phyloP scores from a whole-genome alignment of 1,140 invertebrate genomes.

The Aphaenogaster rudis region DNA sequence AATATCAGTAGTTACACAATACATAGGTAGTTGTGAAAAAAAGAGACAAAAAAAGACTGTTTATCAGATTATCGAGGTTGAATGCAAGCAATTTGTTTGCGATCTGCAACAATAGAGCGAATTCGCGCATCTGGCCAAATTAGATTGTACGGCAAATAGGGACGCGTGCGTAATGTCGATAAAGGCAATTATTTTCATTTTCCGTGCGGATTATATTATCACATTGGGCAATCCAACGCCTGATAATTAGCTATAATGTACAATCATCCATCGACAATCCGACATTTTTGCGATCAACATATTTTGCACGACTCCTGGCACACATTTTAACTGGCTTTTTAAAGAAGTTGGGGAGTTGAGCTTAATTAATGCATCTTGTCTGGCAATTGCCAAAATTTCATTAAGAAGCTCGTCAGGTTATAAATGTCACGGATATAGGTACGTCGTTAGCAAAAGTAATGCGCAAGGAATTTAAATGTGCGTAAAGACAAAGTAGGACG shows the following conservation, averaged over 20 bases:
- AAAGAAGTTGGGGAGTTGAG: conserved; percentile 10
- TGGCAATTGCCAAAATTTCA: conserved; percentile 19
- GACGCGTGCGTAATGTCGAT: conserved; percentile 51
- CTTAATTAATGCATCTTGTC: conserved; percentile 16
- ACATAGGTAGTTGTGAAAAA: background rate
- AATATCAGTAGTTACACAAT: conserved; percentile 27
- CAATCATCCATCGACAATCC: conserved; percentile 36
- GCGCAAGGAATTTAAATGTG: background rate
- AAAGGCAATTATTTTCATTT: conserved; percentile 64
- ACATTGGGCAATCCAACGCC: conserved; percentile 45
- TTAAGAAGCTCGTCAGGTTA: background rate
- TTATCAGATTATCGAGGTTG: conserved; percentile 56
- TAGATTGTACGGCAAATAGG: conserved; percentile 57
- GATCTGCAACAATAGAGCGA: conserved; percentile 59
- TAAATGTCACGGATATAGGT: background rate
- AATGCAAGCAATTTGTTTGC: conserved; percentile 61
- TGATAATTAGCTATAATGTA: conserved; percentile 44
- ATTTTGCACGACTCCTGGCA: background rate
- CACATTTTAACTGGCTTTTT: conserved; percentile 13
- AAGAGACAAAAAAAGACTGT: conserved; percentile 26
- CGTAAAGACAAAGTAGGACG: background rate
- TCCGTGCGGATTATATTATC: conserved; percentile 58
- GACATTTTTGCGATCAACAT: conserved; percentile 27
- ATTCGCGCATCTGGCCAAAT: conserved; percentile 60
- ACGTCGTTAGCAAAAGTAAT: background rate